Conservation (phyloP, 2,113 vertebrate species). For the Sorex fumeus region DNA sequence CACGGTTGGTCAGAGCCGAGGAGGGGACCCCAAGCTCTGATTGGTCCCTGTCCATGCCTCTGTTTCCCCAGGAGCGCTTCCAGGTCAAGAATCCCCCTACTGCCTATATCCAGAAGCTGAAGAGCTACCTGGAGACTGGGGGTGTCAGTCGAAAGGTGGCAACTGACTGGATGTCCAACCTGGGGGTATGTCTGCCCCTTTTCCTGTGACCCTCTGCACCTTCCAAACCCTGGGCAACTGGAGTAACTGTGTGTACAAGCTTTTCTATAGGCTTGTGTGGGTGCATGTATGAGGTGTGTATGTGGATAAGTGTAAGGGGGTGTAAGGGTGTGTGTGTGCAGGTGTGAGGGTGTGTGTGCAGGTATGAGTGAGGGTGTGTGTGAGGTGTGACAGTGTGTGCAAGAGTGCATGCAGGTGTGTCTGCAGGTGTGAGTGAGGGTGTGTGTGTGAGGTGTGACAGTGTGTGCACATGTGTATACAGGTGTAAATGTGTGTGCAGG, state of each 20-base stretch:
- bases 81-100: constrained; percentile 96
- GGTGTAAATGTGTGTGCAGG: no score
- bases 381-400: neutral
- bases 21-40: neutral
- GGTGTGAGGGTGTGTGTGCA: no score
- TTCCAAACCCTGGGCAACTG: neutral
- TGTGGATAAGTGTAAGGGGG: neutral
- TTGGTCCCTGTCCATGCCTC: neutral
- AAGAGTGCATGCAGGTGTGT: no score
- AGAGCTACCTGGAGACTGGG: constrained; percentile 92
- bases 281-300: no score
- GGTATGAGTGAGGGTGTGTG: neutral
- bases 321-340: no score
- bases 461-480: no score
- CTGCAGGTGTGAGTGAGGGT: no score
- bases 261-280: constrained; percentile 3
- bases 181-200: constrained; percentile 69
- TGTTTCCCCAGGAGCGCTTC: constrained; percentile 92
- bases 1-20: neutral
- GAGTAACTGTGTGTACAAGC: neutral
- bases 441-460: no score
- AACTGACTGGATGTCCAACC: constrained; percentile 76
- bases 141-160: constrained; percentile 94
- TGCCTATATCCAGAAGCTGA: constrained; percentile 96
- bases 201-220: neutral